phyloP scores from a whole-genome alignment of 2,888 invertebrate genomes.

The Halictus ligatus region DNA sequence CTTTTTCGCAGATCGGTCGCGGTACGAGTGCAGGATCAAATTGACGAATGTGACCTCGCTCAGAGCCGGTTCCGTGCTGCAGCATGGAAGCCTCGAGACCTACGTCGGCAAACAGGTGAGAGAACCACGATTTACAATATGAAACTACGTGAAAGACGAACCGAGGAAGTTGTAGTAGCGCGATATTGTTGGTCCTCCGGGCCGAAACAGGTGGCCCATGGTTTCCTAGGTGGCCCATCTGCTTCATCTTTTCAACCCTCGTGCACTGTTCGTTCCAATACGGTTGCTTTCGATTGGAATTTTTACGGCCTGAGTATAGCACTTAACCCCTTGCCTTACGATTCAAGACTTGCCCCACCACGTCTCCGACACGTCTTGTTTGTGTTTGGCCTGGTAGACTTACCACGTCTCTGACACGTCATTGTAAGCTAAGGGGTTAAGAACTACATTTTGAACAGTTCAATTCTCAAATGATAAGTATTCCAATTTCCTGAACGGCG shows the following conservation, averaged over 20 bases:
- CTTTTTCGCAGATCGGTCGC: slow-evolving; percentile 86
- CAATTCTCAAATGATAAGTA: not conserved
- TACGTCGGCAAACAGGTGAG: slow-evolving; percentile 83
- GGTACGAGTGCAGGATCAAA: slow-evolving; percentile 86
- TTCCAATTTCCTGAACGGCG: not conserved
- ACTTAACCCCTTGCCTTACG: too few species aligned
- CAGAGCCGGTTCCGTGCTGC: slow-evolving; percentile 71
- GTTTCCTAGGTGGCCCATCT: not conserved
- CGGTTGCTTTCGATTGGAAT: not conserved
- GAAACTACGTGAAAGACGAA: not conserved
- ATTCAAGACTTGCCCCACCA: too few species aligned
- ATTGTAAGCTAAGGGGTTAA: too few species aligned
- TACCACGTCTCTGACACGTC: too few species aligned
- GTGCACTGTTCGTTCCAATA: not conserved
- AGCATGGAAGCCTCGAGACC: slow-evolving; percentile 77
- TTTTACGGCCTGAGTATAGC: not conserved
- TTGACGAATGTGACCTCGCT: slow-evolving; percentile 82
- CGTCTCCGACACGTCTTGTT: too few species aligned
- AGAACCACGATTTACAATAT: slow-evolving; percentile 17
- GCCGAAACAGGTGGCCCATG: not conserved
- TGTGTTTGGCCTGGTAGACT: too few species aligned
- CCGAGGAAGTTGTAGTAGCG: not conserved
- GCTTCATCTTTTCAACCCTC: not conserved
- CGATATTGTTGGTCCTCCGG: not conserved
- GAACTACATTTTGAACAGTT: not conserved